Percentiles rank a stretch among this genome's conserved stretches.
These are phyloP conservation scores for Drosophila kanekoi DNA, from an alignment of 2,888 invertebrate genomes.

Conservation along the genomic window DNA sequence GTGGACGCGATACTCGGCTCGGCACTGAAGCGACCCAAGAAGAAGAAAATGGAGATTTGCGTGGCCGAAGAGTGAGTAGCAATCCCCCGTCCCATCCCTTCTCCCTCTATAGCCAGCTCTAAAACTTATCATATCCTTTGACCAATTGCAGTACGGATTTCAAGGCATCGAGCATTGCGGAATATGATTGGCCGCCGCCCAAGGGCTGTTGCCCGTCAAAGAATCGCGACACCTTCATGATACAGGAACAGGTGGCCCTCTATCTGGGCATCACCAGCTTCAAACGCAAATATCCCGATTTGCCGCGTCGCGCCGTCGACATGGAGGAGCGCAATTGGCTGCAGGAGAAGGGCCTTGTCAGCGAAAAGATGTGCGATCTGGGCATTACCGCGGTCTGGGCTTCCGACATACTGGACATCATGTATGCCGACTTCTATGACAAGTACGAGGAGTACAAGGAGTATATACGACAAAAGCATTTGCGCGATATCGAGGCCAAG, in stretches of 20 bases:
- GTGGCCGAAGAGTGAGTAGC: conserved; percentile 85
- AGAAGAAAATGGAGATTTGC: conserved; percentile 86
- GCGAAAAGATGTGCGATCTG: conserved; percentile 96
- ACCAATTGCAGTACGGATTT: conserved; percentile 86
- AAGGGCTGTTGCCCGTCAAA: conserved; percentile 86
- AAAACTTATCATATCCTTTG: neutral
- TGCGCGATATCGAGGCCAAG: conserved; percentile 89
- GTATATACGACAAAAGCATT: conserved; percentile 86
- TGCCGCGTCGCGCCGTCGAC: conserved; percentile 93
- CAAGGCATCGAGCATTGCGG: conserved; percentile 95
- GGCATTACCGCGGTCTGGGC: conserved; percentile 96
- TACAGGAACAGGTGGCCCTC: conserved; percentile 98
- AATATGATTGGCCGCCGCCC: conserved; percentile 95
- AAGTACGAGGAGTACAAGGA: conserved; percentile 96
- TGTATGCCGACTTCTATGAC: conserved; percentile 97
- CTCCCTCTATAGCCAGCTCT: too few relatives aligned
- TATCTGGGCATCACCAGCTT: conserved; percentile 98
- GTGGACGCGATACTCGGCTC: conserved; percentile 65
- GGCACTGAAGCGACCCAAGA: conserved; percentile 84
- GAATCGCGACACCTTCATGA: conserved; percentile 93
- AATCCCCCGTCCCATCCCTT: too few relatives aligned
- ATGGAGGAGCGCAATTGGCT: conserved; percentile 96
- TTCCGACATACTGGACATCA: conserved; percentile 97
- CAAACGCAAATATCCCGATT: conserved; percentile 97
- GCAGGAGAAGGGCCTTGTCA: conserved; percentile 92